A percentile compares a stretch with the other conserved stretches of the same genome.
These are phyloP conservation scores for Drosophila punjabiensis DNA, from an alignment of 1,140 invertebrate genomes.

Conservation along the genomic window DNA sequence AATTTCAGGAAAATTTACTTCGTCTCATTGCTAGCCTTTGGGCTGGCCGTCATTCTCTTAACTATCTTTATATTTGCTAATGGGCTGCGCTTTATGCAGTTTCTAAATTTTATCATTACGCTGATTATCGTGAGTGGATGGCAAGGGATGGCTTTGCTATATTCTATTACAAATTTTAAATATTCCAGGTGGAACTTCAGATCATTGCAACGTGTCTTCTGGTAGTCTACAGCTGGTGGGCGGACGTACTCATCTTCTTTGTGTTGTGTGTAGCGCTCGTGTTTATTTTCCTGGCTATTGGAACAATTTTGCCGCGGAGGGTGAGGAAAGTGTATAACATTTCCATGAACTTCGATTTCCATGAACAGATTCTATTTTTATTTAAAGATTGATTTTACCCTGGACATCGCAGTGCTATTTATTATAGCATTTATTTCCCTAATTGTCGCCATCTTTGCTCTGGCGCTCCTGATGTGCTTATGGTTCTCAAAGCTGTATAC, in stretches of 20 bases:
- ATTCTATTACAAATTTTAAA: background rate
- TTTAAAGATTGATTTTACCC: slow-evolving; percentile 59
- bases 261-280: slow-evolving; percentile 5
- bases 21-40: slow-evolving; percentile 37
- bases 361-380: too few relatives aligned
- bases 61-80: slow-evolving; percentile 49
- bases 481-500: background rate
- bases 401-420: slow-evolving; percentile 67
- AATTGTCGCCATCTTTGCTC: slow-evolving; percentile 35
- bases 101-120: slow-evolving; percentile 20
- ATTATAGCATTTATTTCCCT: slow-evolving; percentile 61
- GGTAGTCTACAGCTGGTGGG: slow-evolving; percentile 7
- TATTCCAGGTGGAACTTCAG: slow-evolving; percentile 51
- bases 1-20: slow-evolving; percentile 10
- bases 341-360: background rate
- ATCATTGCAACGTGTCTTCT: slow-evolving; percentile 39
- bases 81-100: slow-evolving; percentile 32
- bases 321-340: background rate
- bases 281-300: slow-evolving; percentile 20
- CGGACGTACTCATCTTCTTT: slow-evolving; percentile 37
- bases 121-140: slow-evolving; percentile 51
- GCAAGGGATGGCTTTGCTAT: background rate
- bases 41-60: slow-evolving; percentile 22
- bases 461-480: slow-evolving; percentile 21
- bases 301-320: slow-evolving; percentile 28